These are phyloP conservation scores for Ornithoptera priamus DNA, from an alignment of 2,888 invertebrate genomes.

Conservation along the genomic window DNA sequence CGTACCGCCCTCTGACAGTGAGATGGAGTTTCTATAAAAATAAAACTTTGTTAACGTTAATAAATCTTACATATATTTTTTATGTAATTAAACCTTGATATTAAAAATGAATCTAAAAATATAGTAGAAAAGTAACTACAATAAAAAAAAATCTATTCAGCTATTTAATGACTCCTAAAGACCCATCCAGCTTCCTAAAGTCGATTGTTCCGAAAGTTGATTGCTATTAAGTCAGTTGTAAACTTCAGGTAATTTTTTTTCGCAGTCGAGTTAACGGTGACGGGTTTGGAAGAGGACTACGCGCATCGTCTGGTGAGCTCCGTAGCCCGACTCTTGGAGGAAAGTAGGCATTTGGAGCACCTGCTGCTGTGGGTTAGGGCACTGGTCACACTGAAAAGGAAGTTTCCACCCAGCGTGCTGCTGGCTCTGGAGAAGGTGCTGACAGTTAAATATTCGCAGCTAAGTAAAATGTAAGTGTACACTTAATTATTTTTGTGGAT, in stretches of 20 bases:
- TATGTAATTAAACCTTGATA: too few relatives aligned
- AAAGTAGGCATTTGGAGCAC: constrained; percentile 92
- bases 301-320: constrained; percentile 86
- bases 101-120: too few relatives aligned
- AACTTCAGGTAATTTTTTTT: constrained; percentile 32
- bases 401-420: constrained; percentile 83
- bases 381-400: constrained; percentile 82
- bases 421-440: constrained; percentile 89
- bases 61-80: too few relatives aligned
- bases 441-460: constrained; percentile 87
- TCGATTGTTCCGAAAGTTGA: too few relatives aligned
- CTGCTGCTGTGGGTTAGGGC: constrained; percentile 89
- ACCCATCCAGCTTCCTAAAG: too few relatives aligned
- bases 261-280: constrained; percentile 88
- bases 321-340: constrained; percentile 86
- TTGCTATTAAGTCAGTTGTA: too few relatives aligned
- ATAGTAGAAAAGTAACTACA: too few relatives aligned
- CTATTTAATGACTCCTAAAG: too few relatives aligned
- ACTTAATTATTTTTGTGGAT: too few relatives aligned
- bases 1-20: constrained; percentile 88
- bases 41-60: too few relatives aligned
- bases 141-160: too few relatives aligned
- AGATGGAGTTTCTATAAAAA: constrained; percentile 46
- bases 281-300: constrained; percentile 86
- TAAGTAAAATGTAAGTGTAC: constrained; percentile 89